Base-by-base conservation (phyloP, 92 coral and sea anemone genomes). In the Bergia puertoricense region DNA sequence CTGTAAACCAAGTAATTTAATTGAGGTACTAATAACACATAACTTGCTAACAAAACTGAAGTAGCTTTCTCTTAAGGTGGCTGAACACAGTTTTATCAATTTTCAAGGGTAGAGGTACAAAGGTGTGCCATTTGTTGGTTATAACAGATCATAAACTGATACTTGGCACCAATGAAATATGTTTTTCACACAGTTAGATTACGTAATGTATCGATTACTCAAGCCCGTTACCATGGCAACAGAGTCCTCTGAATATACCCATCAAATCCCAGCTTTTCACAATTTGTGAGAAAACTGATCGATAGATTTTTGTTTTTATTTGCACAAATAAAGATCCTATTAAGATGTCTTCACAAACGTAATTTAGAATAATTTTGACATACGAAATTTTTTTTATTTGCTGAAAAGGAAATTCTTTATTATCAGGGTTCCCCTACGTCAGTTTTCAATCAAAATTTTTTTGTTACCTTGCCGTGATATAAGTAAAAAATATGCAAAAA, bases 321-420 rank as follows among this genome's bases (percentile, higher is more conserved):
- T 74, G 77, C 77, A 74, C 77, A 74, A 74, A 74, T 74, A 74
- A 74, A 74, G 77, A 74, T 74, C 77, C 77, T 74, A 74, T 74
- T 74, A 74, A 74, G 77, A 74, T 74, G 77, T 74, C 77, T 74
- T 74, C 77, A 74, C 77, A 74, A 74, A 74, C 77, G 77, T 74
- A 74, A 74, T 74, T 74, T 74, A 74, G 42, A 74, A 74, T 74
- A 74, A 74, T 74, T 74, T 36, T 74, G 77, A 74, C 77, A 74
- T 74, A 74, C 77, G 77, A 74, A 74, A 74, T 74, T 74, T 74
- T 74, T 74, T 74, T 74, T 74, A 74, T 74, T 74, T 74, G 77
- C 77, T 74, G 77, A 74, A 74, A 74, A 74, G 77, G 77, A 74
- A 74, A 74, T 74, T 74, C 77, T 23, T 74, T 74, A n/a, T 74